A percentile compares a stretch with the other conserved stretches of the same genome.
These are phyloP conservation scores for Telenomus remus DNA, from an alignment of 1,140 invertebrate genomes.

Conservation along the genomic window DNA sequence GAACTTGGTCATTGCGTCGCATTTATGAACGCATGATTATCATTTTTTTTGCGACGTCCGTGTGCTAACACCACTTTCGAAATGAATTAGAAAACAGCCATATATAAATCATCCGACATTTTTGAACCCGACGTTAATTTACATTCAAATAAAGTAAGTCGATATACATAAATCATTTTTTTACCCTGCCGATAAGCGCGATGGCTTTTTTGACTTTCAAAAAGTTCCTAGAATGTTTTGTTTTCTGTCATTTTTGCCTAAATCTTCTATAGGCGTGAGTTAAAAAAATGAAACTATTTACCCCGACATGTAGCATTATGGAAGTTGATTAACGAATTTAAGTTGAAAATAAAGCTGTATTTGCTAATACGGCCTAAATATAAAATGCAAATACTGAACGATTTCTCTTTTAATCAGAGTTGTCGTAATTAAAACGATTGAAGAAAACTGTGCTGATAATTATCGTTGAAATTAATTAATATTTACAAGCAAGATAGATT, in stretches of 20 bases:
- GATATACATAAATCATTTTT: no score
- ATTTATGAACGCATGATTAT: constrained; percentile 10
- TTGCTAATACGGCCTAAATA: not conserved
- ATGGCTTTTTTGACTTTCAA: not conserved
- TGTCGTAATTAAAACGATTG: constrained; percentile 11
- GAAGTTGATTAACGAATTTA: not conserved
- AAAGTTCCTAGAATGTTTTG: no score
- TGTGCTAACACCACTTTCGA: constrained; percentile 42
- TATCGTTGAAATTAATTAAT: no score
- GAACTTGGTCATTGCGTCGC: constrained; percentile 41
- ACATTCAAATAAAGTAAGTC: no score
- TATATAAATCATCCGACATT: constrained; percentile 24
- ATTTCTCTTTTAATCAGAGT: constrained; percentile 11
- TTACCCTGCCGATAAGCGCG: no score
- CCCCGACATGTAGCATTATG: no score
- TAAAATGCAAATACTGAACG: not conserved
- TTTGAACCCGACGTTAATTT: constrained; percentile 3
- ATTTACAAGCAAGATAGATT: no score
- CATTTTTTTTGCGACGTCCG: constrained; percentile 9
- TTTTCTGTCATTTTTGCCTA: no score
- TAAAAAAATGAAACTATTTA: no score
- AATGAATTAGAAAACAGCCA: constrained; percentile 44
- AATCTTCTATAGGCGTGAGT: no score
- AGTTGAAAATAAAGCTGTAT: not conserved
- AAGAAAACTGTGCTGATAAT: no score